A percentile compares a stretch with the other conserved stretches of the same genome.
These are phyloP conservation scores for Danaus plexippus DNA, from an alignment of 1,140 invertebrate genomes.

Conservation along the genomic window DNA sequence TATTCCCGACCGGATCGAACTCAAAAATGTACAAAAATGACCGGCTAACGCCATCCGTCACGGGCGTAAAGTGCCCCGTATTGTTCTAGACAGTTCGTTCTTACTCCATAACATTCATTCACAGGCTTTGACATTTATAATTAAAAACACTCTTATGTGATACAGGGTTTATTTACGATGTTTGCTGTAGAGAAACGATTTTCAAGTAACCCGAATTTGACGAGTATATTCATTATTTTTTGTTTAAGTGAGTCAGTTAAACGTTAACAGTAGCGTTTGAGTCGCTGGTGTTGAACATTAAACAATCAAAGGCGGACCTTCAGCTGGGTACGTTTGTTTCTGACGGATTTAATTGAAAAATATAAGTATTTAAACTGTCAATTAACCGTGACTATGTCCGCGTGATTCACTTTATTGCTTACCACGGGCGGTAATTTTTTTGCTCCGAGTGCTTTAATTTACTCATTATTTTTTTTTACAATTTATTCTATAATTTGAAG, in stretches of 20 bases:
- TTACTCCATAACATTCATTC: constrained; percentile 7
- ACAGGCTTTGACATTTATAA: too few relatives aligned
- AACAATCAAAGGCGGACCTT: constrained; percentile 12
- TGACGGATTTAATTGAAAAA: constrained; percentile 61
- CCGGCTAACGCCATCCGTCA: constrained; percentile 50
- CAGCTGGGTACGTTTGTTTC: constrained; percentile 29
- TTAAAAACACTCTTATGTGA: too few relatives aligned
- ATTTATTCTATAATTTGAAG: constrained; percentile 56
- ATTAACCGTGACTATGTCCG: constrained; percentile 53
- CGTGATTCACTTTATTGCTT: constrained; percentile 49
- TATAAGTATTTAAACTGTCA: constrained; percentile 60
- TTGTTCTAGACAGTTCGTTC: constrained; percentile 50
- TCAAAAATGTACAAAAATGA: constrained; percentile 65
- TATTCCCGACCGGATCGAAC: constrained; percentile 52
- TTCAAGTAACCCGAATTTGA: too few relatives aligned
- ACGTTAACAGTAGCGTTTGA: too few relatives aligned
- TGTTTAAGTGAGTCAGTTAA: too few relatives aligned
- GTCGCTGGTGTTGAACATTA: too few relatives aligned
- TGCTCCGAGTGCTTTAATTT: constrained; percentile 47
- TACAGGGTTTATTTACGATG: too few relatives aligned
- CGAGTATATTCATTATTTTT: too few relatives aligned
- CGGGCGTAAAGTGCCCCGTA: constrained; percentile 45
- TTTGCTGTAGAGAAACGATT: too few relatives aligned
- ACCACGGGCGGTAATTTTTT: constrained; percentile 44
- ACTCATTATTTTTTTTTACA: constrained; percentile 43